Evolutionary conservation across 2,888 invertebrate genomes (phyloP).

Genomic region (Himalopsyche tibetana): DNA sequence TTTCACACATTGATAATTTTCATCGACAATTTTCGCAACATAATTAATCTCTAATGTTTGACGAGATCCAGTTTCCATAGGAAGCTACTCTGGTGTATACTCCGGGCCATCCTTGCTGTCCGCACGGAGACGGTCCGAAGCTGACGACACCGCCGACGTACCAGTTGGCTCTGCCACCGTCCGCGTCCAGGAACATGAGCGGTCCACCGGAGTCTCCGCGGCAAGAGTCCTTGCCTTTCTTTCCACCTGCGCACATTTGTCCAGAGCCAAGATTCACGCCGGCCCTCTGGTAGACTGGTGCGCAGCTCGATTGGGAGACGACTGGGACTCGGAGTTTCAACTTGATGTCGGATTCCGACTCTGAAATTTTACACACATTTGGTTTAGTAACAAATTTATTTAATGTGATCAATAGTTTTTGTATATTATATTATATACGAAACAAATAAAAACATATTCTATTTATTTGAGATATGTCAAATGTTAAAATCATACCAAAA

Average conservation of each 20-base stretch:
- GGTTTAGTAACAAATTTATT: background rate
- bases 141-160: conserved; percentile 79
- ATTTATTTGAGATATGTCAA: too few species aligned
- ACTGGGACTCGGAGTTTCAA: conserved; percentile 72
- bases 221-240: conserved; percentile 78
- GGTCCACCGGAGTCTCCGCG: conserved; percentile 82
- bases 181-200: conserved; percentile 73
- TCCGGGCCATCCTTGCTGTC: conserved; percentile 78
- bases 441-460: too few species aligned
- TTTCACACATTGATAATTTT: background rate
- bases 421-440: too few species aligned
- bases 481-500: too few species aligned
- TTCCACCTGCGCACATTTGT: conserved; percentile 79
- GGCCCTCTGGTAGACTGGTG: conserved; percentile 72
- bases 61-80: conserved; percentile 79
- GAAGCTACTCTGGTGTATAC: conserved; percentile 80
- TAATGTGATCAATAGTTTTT: too few species aligned
- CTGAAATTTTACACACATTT: conserved; percentile 67
- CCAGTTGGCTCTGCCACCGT: conserved; percentile 70
- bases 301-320: conserved; percentile 74
- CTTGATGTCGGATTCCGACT: conserved; percentile 76
- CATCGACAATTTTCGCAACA: background rate
- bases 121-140: conserved; percentile 80
- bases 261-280: conserved; percentile 49
- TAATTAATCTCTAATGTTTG: conserved; percentile 69